Evolutionary conservation across 2,888 invertebrate species (phyloP), one percentile per base, ranked within the genome.

Genomic region (Acronicta alni): DNA sequence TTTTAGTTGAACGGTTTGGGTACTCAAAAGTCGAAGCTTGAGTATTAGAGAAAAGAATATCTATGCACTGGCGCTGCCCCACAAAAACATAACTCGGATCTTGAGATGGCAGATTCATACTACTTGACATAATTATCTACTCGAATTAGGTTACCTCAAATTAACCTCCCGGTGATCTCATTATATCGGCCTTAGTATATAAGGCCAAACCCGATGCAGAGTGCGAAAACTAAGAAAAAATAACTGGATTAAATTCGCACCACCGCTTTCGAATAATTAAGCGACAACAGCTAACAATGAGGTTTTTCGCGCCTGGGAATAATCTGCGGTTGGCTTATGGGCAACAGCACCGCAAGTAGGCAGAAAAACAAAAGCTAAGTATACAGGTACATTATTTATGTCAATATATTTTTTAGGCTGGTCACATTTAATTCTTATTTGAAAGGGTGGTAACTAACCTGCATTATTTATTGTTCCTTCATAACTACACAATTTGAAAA

Each of bases 141-240:
- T 44, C 23, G 48, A 64, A 48, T 67, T 56, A 53, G 51, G 18
- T 52, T 52, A 45, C 38, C 38, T 12, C 30, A 30, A 30, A 30
- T 30, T 30, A 30, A 30, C 44, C 41, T 32, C 37, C 47, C 32
- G 47, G 56, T 17, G 23, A 56, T 63, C 70, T 56, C 30, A 63
- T 70, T 70, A 69, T 47, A n/a, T n/a, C n/a, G n/a, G 51, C 39
- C 26, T 44, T 18, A 70, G 44, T n/a, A n/a, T n/a, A n/a, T n/a
- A n/a, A 52, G 55, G 26, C 42, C 43, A 37, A 45, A 23, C 38
- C 41, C 15, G 46, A 48, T 45, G 23, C 9, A 9, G 15, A 44
- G 32, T 17, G 30, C 15, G 30, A 56, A 47, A 52, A 63, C 51
- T 63, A 56, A 26, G 26, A 41, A 39, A 63, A 66, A 55, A 69